Evolutionary conservation across 2,113 vertebrate species (phyloP).

Genomic region (Donacobius atricapilla): DNA sequence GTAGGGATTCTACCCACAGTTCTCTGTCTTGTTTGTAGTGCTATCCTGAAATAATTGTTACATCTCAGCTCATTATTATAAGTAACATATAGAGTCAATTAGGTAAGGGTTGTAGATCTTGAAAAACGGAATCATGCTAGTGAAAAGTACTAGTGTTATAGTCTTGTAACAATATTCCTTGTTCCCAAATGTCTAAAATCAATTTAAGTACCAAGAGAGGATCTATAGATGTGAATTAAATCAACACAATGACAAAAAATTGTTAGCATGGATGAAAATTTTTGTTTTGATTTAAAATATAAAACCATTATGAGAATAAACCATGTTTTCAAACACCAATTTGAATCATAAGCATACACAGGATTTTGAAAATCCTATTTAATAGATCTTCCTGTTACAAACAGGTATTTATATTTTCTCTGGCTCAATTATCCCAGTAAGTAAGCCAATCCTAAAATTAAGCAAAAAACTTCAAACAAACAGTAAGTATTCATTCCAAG

Average conservation of each 20-base stretch:
- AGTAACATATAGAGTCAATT: background rate
- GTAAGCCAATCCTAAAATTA: background rate
- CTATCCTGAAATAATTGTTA: background rate
- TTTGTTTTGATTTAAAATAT: background rate
- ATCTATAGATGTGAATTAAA: background rate
- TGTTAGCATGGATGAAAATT: background rate
- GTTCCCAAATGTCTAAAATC: background rate
- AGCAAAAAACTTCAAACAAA: background rate
- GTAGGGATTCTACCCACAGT: background rate
- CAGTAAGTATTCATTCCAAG: background rate
- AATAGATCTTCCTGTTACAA: background rate
- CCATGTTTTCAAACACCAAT: background rate
- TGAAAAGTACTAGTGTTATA: background rate
- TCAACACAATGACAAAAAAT: background rate
- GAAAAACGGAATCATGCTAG: background rate
- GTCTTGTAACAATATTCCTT: background rate
- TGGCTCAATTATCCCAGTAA: background rate
- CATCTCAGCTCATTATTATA: background rate
- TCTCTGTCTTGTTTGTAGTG: background rate
- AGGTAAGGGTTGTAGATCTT: background rate
- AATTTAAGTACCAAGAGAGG: background rate
- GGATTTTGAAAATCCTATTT: background rate
- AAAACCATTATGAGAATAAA: background rate
- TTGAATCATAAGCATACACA: background rate
- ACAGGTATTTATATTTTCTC: background rate